Conservation (phyloP, 2,888 invertebrate genomes). For the Nomada goodeniana region DNA sequence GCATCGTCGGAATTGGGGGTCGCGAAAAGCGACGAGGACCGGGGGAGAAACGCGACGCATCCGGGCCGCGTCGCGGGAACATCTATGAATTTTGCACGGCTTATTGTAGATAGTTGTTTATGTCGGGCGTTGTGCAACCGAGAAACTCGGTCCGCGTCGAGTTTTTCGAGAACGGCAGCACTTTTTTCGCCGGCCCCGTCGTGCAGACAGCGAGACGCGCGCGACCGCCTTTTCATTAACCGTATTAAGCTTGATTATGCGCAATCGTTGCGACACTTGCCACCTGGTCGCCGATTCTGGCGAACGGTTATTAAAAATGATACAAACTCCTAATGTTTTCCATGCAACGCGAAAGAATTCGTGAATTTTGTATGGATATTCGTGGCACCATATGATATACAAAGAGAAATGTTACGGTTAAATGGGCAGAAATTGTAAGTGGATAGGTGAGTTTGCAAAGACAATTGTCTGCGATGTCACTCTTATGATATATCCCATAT, state of each 20-base stretch:
- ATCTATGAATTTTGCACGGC: conserved; percentile 49
- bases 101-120: conserved; percentile 59
- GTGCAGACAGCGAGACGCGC: conserved; percentile 3
- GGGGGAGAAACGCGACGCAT: conserved; percentile 35
- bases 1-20: conserved; percentile 5
- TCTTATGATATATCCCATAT: not conserved
- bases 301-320: not conserved
- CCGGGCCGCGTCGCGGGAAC: conserved; percentile 28
- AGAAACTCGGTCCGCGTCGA: conserved; percentile 37
- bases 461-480: too few species aligned
- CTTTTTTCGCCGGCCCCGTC: conserved; percentile 30
- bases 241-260: conserved; percentile 50
- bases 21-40: conserved; percentile 32
- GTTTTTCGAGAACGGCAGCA: conserved; percentile 44
- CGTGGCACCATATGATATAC: too few species aligned
- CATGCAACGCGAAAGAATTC: too few species aligned
- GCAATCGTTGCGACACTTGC: conserved; percentile 25
- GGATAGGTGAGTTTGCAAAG: too few species aligned
- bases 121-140: conserved; percentile 52
- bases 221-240: conserved; percentile 39
- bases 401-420: not conserved
- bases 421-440: not conserved
- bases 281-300: not conserved
- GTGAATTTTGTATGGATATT: too few species aligned
- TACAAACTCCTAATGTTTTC: too few species aligned